Conservation (phyloP, 2,113 vertebrate genomes). For the Callipepla californica region DNA sequence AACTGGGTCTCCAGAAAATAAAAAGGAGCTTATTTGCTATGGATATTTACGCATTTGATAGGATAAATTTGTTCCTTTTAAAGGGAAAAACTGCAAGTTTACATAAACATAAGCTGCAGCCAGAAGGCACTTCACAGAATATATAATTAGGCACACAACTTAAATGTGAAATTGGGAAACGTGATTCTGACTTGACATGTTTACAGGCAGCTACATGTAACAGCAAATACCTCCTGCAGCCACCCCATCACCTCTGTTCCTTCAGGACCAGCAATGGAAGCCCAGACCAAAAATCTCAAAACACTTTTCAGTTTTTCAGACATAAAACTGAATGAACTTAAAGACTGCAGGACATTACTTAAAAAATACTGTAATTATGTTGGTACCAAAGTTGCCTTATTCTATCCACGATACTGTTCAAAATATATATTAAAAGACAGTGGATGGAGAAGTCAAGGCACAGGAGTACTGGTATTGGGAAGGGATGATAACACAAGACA, state of each 20-base stretch:
- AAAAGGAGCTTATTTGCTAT: neutral
- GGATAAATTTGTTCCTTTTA: neutral
- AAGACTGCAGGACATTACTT: neutral
- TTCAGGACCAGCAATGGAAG: neutral
- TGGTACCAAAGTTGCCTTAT: neutral
- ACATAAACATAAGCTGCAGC: neutral
- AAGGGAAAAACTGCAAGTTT: neutral
- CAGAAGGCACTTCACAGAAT: neutral
- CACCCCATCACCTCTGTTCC: neutral
- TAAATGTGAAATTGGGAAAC: neutral
- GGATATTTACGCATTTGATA: neutral
- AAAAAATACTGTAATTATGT: neutral
- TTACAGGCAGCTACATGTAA: conserved; percentile 3
- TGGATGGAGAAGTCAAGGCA: neutral
- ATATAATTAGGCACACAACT: neutral
- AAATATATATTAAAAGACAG: neutral
- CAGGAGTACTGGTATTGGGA: neutral
- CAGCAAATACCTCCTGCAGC: conserved; percentile 1
- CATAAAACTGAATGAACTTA: accelerated
- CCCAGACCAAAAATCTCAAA: neutral
- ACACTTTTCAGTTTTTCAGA: neutral
- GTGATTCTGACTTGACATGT: neutral
- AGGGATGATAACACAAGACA: neutral
- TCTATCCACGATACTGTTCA: neutral
- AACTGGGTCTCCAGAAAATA: conserved; percentile 1